phyloP scores from a whole-genome alignment of 2,888 invertebrate genomes.

The Drosophila colorata region DNA sequence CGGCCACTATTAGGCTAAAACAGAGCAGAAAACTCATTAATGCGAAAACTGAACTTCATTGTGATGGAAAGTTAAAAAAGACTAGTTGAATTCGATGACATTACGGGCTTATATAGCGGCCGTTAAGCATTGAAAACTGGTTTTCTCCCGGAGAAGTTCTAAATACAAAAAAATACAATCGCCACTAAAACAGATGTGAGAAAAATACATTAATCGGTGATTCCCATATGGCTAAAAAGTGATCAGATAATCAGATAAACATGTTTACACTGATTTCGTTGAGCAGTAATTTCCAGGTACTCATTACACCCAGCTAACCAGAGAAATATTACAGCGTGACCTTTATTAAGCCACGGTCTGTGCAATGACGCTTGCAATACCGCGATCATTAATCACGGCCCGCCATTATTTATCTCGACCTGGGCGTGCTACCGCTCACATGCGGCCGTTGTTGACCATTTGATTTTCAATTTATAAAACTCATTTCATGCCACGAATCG shows the following conservation, averaged over 20 bases:
- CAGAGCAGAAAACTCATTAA: conserved; percentile 32
- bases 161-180: not conserved
- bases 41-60: conserved; percentile 32
- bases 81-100: conserved; percentile 2
- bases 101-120: conserved; percentile 24
- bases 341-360: conserved; percentile 11
- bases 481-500: conserved; percentile 46
- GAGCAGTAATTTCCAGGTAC: conserved; percentile 7
- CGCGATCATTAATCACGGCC: conserved; percentile 15
- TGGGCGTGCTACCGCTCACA: conserved; percentile 1
- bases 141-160: conserved; percentile 12
- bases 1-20: conserved; percentile 8
- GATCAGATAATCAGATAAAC: not conserved
- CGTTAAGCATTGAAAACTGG: conserved; percentile 1
- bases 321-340: conserved; percentile 3
- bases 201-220: not conserved
- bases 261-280: conserved; percentile 5
- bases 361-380: not conserved
- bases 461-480: conserved; percentile 17
- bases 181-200: not conserved
- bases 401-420: not conserved
- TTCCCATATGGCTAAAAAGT: not conserved
- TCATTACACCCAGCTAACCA: conserved; percentile 1
- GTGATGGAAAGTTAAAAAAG: not conserved
- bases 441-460: conserved; percentile 3